A percentile compares a stretch with the other conserved stretches of the same genome.
These are phyloP conservation scores for Istiophorus platypterus DNA, from an alignment of 2,113 vertebrate genomes.

Conservation along the genomic window DNA sequence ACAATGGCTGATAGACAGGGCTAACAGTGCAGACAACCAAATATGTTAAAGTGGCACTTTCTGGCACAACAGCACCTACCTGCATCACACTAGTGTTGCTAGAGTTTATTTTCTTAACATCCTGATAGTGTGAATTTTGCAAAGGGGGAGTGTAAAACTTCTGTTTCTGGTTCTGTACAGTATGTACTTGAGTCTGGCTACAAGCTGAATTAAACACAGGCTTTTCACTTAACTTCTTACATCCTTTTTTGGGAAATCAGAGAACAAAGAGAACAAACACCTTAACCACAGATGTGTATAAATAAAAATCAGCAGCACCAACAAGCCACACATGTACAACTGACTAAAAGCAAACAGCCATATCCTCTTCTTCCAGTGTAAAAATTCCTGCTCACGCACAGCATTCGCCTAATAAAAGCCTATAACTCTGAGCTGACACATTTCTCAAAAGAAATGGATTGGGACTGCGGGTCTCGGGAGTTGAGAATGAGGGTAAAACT, in stretches of 20 bases:
- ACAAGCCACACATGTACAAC: constrained; percentile 6
- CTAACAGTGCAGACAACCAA: no score
- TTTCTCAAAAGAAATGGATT: neutral
- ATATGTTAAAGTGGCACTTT: no score
- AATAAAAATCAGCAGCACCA: neutral
- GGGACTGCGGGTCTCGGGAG: neutral
- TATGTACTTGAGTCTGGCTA: neutral
- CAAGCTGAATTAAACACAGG: no score
- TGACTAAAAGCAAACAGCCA: constrained; percentile 3
- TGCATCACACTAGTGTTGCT: neutral
- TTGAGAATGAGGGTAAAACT: neutral
- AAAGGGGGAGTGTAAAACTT: neutral
- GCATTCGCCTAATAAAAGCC: neutral
- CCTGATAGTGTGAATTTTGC: neutral
- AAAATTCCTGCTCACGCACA: constrained; percentile 7
- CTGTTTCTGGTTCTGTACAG: neutral
- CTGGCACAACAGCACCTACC: no score
- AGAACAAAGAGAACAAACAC: constrained; percentile 6
- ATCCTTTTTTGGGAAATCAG: neutral
- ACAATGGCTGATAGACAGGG: neutral
- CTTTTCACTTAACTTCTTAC: no score
- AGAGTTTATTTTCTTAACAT: neutral
- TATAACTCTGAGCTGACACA: constrained; percentile 5
- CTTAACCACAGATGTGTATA: constrained; percentile 22
- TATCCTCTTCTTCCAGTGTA: neutral